Evolutionary conservation across 2,888 invertebrate species (phyloP).

Genomic region (Smittia aterrima): DNA sequence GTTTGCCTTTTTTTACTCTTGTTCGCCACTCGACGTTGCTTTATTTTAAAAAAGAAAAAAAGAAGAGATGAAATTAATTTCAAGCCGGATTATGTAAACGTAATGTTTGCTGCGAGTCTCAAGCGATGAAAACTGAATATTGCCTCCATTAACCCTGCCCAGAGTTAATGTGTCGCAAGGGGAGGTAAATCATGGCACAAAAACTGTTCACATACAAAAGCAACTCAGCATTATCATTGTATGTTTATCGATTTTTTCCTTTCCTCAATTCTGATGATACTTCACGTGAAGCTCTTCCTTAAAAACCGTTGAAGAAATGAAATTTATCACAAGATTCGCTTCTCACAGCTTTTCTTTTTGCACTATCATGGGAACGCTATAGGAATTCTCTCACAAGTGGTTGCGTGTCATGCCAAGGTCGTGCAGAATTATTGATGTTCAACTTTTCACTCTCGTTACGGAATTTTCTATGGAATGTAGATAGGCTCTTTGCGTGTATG

Average conservation of each 20-base stretch:
- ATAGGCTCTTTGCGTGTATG: neutral
- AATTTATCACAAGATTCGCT: neutral
- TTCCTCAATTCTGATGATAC: neutral
- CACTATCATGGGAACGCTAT: neutral
- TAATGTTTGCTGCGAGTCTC: no score
- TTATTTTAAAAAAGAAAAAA: neutral
- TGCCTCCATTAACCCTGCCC: neutral
- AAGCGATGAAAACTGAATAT: neutral
- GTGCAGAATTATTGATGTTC: slow-evolving; percentile 24
- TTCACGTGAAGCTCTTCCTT: neutral
- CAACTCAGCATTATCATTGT: slow-evolving; percentile 4
- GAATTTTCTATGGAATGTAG: slow-evolving; percentile 33
- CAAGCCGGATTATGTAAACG: neutral
- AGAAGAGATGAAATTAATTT: neutral
- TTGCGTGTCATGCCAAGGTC: slow-evolving; percentile 34
- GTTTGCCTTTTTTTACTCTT: neutral
- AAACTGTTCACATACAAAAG: neutral
- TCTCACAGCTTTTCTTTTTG: neutral
- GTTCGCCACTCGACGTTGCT: neutral
- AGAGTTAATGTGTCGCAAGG: neutral
- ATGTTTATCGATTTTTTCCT: neutral
- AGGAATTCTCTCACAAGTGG: slow-evolving; percentile 32
- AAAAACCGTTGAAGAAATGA: no score
- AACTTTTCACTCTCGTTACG: slow-evolving; percentile 24
- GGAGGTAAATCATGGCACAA: neutral